Conservation (phyloP, 2,797 vertebrate species). For the Dendrocincla fuliginosa region DNA sequence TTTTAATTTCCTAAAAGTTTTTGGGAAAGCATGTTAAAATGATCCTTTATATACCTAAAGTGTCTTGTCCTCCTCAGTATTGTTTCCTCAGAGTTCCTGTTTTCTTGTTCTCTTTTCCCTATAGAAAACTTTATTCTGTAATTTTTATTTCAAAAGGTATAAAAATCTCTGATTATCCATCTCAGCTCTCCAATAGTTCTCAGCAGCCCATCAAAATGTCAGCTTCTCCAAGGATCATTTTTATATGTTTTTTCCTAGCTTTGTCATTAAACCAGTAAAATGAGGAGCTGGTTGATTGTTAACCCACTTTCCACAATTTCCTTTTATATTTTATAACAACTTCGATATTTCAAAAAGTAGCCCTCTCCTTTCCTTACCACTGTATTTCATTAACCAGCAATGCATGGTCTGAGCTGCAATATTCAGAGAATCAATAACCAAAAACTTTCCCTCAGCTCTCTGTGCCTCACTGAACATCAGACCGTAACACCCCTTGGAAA, state of each 20-base stretch:
- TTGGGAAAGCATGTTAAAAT: background rate
- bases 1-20: background rate
- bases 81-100: background rate
- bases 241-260: background rate
- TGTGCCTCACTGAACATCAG: background rate
- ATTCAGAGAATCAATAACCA: slow-evolving; percentile 38
- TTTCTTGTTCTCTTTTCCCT: background rate
- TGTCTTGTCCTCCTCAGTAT: background rate
- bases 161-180: background rate
- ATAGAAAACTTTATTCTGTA: background rate
- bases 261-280: background rate
- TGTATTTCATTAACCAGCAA: background rate
- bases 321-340: background rate
- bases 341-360: background rate
- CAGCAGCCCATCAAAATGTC: background rate
- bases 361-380: background rate
- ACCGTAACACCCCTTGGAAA: slow-evolving; percentile 20
- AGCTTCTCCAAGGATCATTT: background rate
- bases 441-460: slow-evolving; percentile 43
- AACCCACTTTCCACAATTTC: background rate
- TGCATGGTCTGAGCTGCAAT: background rate
- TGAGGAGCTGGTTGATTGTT: background rate
- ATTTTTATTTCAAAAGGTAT: background rate
- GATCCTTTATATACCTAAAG: background rate
- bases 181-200: background rate